A percentile compares a stretch with the other conserved stretches of the same genome.
Conservation (phyloP, 1,140 invertebrate genomes). For the Penaeus indicus region DNA sequence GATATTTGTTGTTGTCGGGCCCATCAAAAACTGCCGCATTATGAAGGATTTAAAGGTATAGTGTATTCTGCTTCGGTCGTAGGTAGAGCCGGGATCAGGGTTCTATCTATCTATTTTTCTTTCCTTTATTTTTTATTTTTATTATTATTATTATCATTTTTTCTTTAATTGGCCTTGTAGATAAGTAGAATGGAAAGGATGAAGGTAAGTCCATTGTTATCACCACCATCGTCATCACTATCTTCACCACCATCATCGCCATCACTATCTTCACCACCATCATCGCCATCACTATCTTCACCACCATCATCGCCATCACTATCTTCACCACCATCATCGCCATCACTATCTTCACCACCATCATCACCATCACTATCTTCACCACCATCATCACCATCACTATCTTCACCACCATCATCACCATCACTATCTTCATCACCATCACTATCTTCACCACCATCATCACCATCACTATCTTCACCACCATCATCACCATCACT, state of each 20-base stretch:
- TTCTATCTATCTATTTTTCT: background rate
- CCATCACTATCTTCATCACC: too few species aligned
- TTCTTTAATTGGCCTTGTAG: too few species aligned
- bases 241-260: slow-evolving; percentile 17
- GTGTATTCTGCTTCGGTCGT: too few species aligned
- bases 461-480: slow-evolving; percentile 20
- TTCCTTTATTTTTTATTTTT: background rate
- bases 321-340: slow-evolving; percentile 26
- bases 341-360: slow-evolving; percentile 20
- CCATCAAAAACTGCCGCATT: slow-evolving; percentile 89
- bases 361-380: slow-evolving; percentile 17
- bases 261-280: slow-evolving; percentile 22
- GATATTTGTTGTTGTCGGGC: slow-evolving; percentile 88
- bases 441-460: slow-evolving; percentile 19
- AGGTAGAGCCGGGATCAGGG: too few species aligned
- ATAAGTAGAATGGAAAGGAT: too few species aligned
- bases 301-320: background rate
- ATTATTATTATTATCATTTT: slow-evolving; percentile 41
- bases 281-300: background rate
- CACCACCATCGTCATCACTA: slow-evolving; percentile 21
- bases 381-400: background rate
- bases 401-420: slow-evolving; percentile 24
- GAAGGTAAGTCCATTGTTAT: slow-evolving; percentile 12
- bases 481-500: background rate
- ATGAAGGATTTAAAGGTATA: slow-evolving; percentile 89